Base-by-base conservation (phyloP, 2,888 invertebrate genomes). In the Cryptocephalus primarius region DNA sequence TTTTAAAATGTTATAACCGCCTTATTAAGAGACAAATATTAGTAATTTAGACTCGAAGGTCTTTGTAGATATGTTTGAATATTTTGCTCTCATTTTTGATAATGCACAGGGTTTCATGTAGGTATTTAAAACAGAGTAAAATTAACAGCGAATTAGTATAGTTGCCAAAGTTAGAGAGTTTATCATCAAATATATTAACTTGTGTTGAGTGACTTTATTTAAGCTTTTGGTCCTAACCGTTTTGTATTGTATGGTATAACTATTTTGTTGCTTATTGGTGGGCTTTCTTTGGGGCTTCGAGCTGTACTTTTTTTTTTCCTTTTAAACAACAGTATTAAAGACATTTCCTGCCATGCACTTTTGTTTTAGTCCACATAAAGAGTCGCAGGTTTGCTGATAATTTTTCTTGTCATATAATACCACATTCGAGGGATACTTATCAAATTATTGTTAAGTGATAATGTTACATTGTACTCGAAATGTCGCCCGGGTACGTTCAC, bases 71-170 rank as follows among this genome's bases (percentile, higher is more conserved):
- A 44, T 42, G 40, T 54, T 54, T 52, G 48, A 44, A 52, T 22
- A 11, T 10, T 53, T 57, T 51, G 55, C 54, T 56, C 55, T 56
- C 52, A 51, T 51, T 59, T 54, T 56, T 50, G 50, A 54, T 58
- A 59, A 56, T 63, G 64, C 65, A 67, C 65, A 66, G 66, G 66
- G 66, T 66, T 60, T 55, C 55, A 42, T 31, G 10, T 40, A 50
- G 51, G 53, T 55, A 52, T 57, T 55, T 55, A 57, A 54, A 55
- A 51, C 54, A 54, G 44, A 49, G 48, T 49, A 54, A 55, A 55
- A 43, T 46, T 58, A 58, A 65, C 65, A 66, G 65, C 65, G 65
- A 65, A 66, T 55, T 65, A 64, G 61, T 54, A 50, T 60, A 61
- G 59, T 57, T 48, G 54, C 55, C 57, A 58, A 59, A 56, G 54